phyloP scores from a whole-genome alignment of 1,140 invertebrate genomes.

The Bombus confusus region DNA sequence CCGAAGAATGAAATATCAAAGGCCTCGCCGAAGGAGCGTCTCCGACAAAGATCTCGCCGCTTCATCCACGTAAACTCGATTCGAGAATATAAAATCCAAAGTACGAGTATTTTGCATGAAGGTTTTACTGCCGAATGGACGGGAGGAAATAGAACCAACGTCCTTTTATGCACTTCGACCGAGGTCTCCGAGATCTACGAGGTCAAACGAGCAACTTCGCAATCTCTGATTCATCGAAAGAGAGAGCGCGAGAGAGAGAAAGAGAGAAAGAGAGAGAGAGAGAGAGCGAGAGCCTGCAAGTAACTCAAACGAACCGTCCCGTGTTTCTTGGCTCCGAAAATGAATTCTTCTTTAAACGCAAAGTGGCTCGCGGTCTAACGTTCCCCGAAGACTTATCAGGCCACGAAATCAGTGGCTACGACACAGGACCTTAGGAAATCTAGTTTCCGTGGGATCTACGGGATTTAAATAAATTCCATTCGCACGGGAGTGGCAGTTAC shows the following conservation, averaged over 20 bases:
- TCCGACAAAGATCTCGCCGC: not conserved
- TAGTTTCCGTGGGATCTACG: not conserved
- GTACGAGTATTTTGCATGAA: not conserved
- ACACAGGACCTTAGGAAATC: not conserved
- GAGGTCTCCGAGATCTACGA: not conserved
- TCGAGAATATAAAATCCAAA: not conserved
- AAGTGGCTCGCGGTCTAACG: too few species aligned
- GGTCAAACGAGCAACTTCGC: too few species aligned
- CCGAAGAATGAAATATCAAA: not conserved
- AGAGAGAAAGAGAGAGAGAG: too few species aligned
- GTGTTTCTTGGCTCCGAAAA: too few species aligned
- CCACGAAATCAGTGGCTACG: not conserved
- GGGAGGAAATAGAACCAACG: not conserved
- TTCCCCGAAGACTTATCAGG: not conserved
- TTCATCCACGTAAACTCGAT: not conserved
- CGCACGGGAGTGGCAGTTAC: too few species aligned
- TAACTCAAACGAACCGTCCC: not conserved
- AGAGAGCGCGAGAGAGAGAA: too few species aligned
- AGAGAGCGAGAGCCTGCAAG: too few species aligned
- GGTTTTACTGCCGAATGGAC: not conserved
- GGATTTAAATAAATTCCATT: conserved; percentile 23
- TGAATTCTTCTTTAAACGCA: not conserved
- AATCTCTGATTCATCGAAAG: not conserved
- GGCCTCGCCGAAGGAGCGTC: not conserved
- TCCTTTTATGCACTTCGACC: too few species aligned